Evolutionary conservation across 2,888 invertebrate species (phyloP), one percentile per base, ranked within the genome.

Genomic region (Panorpa germanica): DNA sequence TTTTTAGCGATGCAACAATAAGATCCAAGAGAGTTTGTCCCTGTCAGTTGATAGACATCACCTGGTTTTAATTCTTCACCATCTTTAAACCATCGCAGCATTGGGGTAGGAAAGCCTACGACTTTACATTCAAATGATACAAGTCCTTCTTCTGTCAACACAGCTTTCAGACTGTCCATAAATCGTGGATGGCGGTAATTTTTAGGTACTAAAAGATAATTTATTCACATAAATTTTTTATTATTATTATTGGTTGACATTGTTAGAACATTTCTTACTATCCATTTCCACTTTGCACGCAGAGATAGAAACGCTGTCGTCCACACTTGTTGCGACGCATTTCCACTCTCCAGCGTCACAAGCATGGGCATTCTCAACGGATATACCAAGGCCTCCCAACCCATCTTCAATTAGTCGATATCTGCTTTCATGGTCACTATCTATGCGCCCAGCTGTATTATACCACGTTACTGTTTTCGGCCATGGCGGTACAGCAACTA

Each of bases 41-140:
- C 88, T 1, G 85, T 85, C 10, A 88, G 57, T 48, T 86, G 86
- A 52, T 88, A 88, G 5, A 88, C 86, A 50, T 88, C 88, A 6
- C 88, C 88, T 0, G 88, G 86, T 47, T 81, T 81, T 23, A 93
- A 55, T 48, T 88, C 86, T 47, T 85, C 80, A 0, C 85, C 85
- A 48, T 90, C 90, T 54, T 86, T 90, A 52, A 82, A 88, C 88
- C 88, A 88, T 45, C 76, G 70, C 2, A 88, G 58, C 28, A 75
- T 57, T 0, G 88, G 88, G 0, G 86, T 86, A 1, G 88, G 88
- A 41, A 83, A 86, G 1, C 86, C 88, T 3, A 86, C 85, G 0
- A 88, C 86, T 52, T 88, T 88, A 48, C 88, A 88, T 47, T 88
- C 88, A 46, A 88, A 88, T 1, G 86, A 86, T 2, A 88, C 88